These are phyloP conservation scores for Conistra vaccinii DNA, from an alignment of 2,888 invertebrate species.

Conservation along the genomic window DNA sequence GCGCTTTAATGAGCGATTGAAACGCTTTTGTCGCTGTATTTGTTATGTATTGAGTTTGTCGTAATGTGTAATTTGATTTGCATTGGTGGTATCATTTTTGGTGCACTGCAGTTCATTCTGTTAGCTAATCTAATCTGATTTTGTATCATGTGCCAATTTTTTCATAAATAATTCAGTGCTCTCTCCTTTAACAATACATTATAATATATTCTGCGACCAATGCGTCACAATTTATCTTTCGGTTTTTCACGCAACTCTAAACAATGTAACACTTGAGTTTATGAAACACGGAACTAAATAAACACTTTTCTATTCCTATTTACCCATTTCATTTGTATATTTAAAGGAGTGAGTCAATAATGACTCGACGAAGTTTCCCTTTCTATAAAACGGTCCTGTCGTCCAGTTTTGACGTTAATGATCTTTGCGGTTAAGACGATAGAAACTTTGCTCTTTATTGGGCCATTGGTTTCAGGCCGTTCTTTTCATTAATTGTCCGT, in stretches of 20 bases:
- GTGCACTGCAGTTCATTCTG: not conserved
- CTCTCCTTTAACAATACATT: not conserved
- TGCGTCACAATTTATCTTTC: constrained; percentile 1
- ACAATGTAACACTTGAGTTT: constrained; percentile 22
- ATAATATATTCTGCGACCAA: not conserved
- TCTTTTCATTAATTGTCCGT: constrained; percentile 48
- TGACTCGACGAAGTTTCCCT: constrained; percentile 75
- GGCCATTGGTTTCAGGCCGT: constrained; percentile 42
- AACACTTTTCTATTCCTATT: constrained; percentile 26
- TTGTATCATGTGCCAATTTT: not conserved
- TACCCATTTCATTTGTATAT: constrained; percentile 47
- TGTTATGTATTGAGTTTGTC: not conserved
- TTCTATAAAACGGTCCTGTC: constrained; percentile 66
- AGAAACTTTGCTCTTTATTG: constrained; percentile 58
- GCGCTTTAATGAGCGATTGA: constrained; percentile 19
- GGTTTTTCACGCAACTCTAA: constrained; percentile 18
- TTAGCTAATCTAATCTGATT: constrained; percentile 20
- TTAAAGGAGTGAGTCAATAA: constrained; percentile 71
- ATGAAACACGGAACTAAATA: constrained; percentile 9
- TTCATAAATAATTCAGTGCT: not conserved
- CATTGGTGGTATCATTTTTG: constrained; percentile 1
- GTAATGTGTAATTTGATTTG: constrained; percentile 1
- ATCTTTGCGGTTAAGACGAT: constrained; percentile 67
- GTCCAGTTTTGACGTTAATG: constrained; percentile 71
- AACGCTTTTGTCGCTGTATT: constrained; percentile 18